Evolutionary conservation across 2,888 invertebrate species (phyloP).

Genomic region (Agrochola litura): DNA sequence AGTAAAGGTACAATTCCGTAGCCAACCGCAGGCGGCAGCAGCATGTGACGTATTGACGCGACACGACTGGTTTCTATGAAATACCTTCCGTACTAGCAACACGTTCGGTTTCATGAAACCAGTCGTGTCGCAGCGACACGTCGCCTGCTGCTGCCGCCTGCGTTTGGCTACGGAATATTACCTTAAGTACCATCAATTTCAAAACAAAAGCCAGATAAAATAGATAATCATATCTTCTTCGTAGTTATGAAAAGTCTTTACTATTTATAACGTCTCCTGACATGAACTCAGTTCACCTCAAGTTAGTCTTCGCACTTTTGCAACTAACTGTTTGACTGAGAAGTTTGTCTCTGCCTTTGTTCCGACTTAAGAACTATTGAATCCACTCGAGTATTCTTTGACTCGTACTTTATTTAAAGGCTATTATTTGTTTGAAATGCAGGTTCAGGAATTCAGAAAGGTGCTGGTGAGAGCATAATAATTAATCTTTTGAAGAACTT

Average conservation of each 20-base stretch:
- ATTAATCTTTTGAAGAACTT: neutral
- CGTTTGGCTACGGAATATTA: no score
- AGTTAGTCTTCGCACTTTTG: conserved; percentile 55
- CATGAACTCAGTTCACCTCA: conserved; percentile 44
- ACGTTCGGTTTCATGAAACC: no score
- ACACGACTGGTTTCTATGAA: no score
- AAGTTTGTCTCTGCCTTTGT: conserved; percentile 56
- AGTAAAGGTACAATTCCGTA: no score
- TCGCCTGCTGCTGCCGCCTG: no score
- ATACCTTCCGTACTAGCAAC: no score
- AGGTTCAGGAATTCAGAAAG: neutral
- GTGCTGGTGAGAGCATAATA: neutral
- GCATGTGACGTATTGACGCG: no score
- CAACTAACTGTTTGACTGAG: conserved; percentile 31
- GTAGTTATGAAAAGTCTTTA: conserved; percentile 36
- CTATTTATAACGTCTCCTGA: conserved; percentile 53
- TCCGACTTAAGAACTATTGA: conserved; percentile 56
- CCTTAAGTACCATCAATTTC: neutral
- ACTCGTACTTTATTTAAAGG: conserved; percentile 27
- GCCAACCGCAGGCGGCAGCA: no score
- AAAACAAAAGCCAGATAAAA: conserved; percentile 21
- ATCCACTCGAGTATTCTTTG: conserved; percentile 43
- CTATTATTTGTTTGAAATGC: conserved; percentile 20
- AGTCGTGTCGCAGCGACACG: no score
- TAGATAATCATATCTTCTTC: conserved; percentile 19